A percentile compares a stretch with the other conserved stretches of the same genome.
Evolutionary conservation across 2,888 invertebrate species (phyloP).

Genomic region (Gymnocheta viridis): DNA sequence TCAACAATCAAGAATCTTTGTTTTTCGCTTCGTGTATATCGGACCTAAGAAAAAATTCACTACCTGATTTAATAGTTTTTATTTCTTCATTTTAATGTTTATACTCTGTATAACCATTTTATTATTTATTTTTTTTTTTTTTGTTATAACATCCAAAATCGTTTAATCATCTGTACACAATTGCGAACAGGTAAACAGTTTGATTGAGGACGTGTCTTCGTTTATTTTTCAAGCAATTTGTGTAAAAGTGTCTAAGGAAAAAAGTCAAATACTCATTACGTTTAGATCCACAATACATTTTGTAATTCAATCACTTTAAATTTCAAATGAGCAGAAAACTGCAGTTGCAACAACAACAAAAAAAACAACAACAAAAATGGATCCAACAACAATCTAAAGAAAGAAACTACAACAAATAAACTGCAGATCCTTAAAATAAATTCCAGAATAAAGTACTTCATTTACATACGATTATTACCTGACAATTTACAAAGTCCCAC

Average conservation of each 20-base stretch:
- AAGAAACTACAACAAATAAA: conserved; percentile 35
- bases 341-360: not conserved
- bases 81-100: too few species aligned
- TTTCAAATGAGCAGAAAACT: not conserved
- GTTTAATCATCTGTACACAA: conserved; percentile 4
- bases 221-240: conserved; percentile 11
- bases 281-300: conserved; percentile 12
- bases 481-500: conserved; percentile 17
- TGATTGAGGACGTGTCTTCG: conserved; percentile 11
- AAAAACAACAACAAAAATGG: not conserved
- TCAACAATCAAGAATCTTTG: too few species aligned
- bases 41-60: too few species aligned
- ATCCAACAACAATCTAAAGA: not conserved
- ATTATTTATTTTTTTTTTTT: not conserved
- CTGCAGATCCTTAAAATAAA: conserved; percentile 24
- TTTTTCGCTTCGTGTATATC: too few species aligned
- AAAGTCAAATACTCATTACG: not conserved
- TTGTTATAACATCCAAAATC: not conserved
- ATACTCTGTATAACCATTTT: too few species aligned
- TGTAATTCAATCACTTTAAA: conserved; percentile 24
- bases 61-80: too few species aligned
- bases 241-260: not conserved
- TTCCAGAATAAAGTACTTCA: conserved; percentile 38
- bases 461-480: conserved; percentile 50
- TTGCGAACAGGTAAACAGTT: not conserved